phyloP scores from a whole-genome alignment of 2,113 vertebrate species.

The Stomatorhinus ivindoensis region DNA sequence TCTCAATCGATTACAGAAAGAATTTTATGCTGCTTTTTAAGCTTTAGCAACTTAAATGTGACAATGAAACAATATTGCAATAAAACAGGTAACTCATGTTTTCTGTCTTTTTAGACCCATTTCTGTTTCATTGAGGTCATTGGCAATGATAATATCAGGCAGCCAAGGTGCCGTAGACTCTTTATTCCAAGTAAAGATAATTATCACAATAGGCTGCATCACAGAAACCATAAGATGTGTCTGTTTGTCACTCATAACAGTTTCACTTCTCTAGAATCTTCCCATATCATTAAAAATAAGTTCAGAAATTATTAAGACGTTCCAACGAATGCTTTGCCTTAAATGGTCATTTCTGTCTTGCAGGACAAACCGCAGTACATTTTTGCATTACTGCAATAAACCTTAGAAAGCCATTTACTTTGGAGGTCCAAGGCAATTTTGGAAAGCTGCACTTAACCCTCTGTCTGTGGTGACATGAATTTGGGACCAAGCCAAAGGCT shows the following conservation, averaged over 20 bases:
- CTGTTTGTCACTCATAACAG: background rate
- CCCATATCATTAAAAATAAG: background rate
- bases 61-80: background rate
- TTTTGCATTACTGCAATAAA: background rate
- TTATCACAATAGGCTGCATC: background rate
- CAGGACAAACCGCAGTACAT: background rate
- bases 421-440: background rate
- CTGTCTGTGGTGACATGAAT: background rate
- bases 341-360: background rate
- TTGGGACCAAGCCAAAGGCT: background rate
- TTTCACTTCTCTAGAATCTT: background rate
- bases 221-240: background rate
- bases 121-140: background rate
- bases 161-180: background rate
- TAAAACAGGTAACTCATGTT: background rate
- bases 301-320: background rate
- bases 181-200: conserved; percentile 4
- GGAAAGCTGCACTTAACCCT: background rate
- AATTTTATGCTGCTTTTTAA: background rate
- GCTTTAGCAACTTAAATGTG: background rate
- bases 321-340: background rate
- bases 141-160: background rate
- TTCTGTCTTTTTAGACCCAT: background rate
- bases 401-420: background rate
- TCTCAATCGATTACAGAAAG: background rate